Conservation (phyloP, 1,140 invertebrate genomes). For the Rhagoletis zephyria region DNA sequence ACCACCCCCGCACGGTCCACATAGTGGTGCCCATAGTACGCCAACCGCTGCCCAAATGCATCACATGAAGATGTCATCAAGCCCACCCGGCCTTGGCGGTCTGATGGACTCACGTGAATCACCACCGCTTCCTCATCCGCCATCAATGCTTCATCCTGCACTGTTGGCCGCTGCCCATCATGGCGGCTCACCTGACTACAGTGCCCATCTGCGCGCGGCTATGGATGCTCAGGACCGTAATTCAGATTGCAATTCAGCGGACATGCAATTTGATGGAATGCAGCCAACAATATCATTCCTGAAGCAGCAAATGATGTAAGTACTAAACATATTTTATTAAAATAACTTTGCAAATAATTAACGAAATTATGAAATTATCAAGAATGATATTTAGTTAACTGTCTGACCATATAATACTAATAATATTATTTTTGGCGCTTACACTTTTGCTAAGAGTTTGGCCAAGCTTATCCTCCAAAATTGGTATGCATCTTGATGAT, state of each 20-base stretch:
- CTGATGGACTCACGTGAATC: conserved; percentile 83
- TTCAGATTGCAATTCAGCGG: conserved; percentile 90
- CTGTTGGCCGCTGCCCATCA: conserved; percentile 85
- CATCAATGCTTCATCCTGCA: conserved; percentile 85
- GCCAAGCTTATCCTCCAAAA: too few species aligned
- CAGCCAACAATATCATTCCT: conserved; percentile 96
- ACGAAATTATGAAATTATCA: too few species aligned
- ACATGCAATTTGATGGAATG: conserved; percentile 90
- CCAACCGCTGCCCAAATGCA: conserved; percentile 71
- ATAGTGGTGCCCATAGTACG: conserved; percentile 73
- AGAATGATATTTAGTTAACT: too few species aligned
- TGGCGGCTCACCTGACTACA: conserved; percentile 83
- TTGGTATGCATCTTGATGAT: too few species aligned
- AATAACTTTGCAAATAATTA: too few species aligned
- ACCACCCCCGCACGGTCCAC: conserved; percentile 74
- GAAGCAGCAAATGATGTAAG: conserved; percentile 74
- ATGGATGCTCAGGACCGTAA: conserved; percentile 87
- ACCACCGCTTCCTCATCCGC: conserved; percentile 85
- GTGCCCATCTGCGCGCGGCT: conserved; percentile 77
- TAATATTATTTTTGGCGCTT: too few species aligned
- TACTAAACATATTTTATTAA: conserved; percentile 57
- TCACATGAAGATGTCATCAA: conserved; percentile 75
- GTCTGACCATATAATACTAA: too few species aligned
- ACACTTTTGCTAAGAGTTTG: too few species aligned
- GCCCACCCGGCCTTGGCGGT: conserved; percentile 76